Evolutionary conservation across 2,797 vertebrate genomes (phyloP), one percentile per base, ranked within the genome.

Genomic region (Chelidonichthys spinosus): DNA sequence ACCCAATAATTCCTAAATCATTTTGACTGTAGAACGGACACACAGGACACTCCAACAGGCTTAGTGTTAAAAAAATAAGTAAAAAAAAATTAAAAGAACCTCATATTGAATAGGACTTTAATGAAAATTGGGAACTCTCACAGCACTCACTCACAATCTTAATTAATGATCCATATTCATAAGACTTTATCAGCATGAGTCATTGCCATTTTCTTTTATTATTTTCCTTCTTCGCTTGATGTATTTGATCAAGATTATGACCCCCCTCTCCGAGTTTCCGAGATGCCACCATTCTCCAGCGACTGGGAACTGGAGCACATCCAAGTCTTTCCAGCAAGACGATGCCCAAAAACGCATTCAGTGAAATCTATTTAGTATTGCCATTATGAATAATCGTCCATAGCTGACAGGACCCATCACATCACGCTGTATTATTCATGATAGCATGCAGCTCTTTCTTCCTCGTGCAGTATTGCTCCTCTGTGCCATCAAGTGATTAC

Each of bases 141-240:
- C 71, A 60, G 75, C 77, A 76, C 68, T 84, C 81, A 63, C 58
- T 74, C 69, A 74, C 68, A 61, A 55, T 74, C 55, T 74, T 75
- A 76, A 84, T 88, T 76, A 86, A 79, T 65, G 64, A 78, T 83
- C 76, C 78, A 78, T 81, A 74, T 81, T 80, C 84, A 79, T 83
- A 74, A 76, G 62, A 71, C 60, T 72, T 73, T 68, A 74, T 78
- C 72, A 76, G 76, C 69, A 65, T 68, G 77, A 82, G 52, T 86
- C 82, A 86, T 72, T 68, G 44, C 63, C 62, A 69, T 71, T 53
- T 84, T 68, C 6, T 65, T 43, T 67, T 67, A 75, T 83, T 77
- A 74, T 82, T 82, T 76, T 64, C 44, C 39, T 63, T 65, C 37
- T 59, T 63, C 9, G 37, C 69, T 75, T 75, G 43, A 84, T 79